These are phyloP conservation scores for Neocrepidodera transversa DNA, from an alignment of 2,888 invertebrate genomes.

Conservation along the genomic window DNA sequence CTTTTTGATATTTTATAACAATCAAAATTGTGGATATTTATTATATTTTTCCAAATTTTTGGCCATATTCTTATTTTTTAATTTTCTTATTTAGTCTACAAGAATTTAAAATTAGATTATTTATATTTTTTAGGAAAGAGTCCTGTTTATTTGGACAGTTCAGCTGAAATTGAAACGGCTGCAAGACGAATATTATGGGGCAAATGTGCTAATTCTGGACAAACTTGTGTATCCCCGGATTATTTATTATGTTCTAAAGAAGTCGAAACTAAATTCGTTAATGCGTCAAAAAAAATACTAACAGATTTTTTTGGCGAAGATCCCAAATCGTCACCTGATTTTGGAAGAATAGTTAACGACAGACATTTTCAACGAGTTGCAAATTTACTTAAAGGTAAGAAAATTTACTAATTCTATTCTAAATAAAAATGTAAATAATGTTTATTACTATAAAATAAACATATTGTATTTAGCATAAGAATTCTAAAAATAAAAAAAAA, in stretches of 20 bases:
- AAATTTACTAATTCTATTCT: too few relatives aligned
- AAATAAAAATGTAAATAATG: too few relatives aligned
- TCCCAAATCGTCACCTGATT: conserved; percentile 79
- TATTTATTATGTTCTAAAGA: conserved; percentile 84
- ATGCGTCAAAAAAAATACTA: conserved; percentile 65
- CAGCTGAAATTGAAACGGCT: conserved; percentile 77
- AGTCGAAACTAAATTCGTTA: conserved; percentile 68
- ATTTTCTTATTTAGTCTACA: too few relatives aligned
- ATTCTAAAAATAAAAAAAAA: too few relatives aligned
- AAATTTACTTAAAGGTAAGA: conserved; percentile 66
- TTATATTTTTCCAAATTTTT: too few relatives aligned
- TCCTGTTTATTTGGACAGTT: conserved; percentile 84
- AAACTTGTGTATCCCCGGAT: conserved; percentile 97
- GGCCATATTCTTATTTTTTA: too few relatives aligned
- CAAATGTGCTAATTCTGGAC: conserved; percentile 89
- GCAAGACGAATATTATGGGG: conserved; percentile 92
- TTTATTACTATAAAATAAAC: too few relatives aligned
- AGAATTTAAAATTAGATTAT: too few relatives aligned
- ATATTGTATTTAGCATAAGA: too few relatives aligned
- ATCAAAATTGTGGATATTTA: too few relatives aligned
- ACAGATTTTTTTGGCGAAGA: conserved; percentile 86
- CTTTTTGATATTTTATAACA: too few relatives aligned
- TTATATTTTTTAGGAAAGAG: conserved; percentile 63
- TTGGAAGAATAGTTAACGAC: conserved; percentile 83
- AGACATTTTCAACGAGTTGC: conserved; percentile 82